Conservation (phyloP, 2,888 invertebrate species). For the Dexiosoma caninum region DNA sequence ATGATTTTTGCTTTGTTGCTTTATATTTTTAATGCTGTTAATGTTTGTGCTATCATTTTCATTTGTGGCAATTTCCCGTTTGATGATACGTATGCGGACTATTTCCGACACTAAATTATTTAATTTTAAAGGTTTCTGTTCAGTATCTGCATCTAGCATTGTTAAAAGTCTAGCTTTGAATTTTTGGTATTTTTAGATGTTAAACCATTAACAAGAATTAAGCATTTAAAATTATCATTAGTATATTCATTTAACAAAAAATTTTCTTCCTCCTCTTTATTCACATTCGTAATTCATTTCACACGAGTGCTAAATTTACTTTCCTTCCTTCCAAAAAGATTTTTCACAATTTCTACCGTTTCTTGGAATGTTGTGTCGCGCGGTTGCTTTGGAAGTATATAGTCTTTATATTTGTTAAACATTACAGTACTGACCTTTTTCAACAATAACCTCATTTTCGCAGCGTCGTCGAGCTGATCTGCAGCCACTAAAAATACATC, state of each 20-base stretch:
- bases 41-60: not conserved
- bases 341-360: slow-evolving; percentile 11
- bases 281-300: not conserved
- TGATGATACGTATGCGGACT: not conserved
- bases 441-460: slow-evolving; percentile 42
- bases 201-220: slow-evolving; percentile 37
- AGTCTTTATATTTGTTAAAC: slow-evolving; percentile 42
- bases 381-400: slow-evolving; percentile 34
- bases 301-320: slow-evolving; percentile 15
- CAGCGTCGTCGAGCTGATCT: slow-evolving; percentile 32
- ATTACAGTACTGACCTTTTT: slow-evolving; percentile 1
- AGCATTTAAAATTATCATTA: slow-evolving; percentile 43
- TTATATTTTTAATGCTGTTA: not conserved
- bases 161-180: slow-evolving; percentile 25
- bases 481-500: slow-evolving; percentile 31
- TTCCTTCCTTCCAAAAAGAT: slow-evolving; percentile 34
- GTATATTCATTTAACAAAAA: slow-evolving; percentile 29
- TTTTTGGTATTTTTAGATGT: slow-evolving; percentile 26
- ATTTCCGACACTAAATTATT: slow-evolving; percentile 28
- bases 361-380: slow-evolving; percentile 28
- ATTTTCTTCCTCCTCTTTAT: slow-evolving; percentile 34
- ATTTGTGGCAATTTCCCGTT: not conserved
- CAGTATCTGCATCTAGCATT: slow-evolving; percentile 18
- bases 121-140: not conserved
- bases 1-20: not conserved